Base-by-base conservation (phyloP, 2,113 vertebrate species). In the Garra rufa region DNA sequence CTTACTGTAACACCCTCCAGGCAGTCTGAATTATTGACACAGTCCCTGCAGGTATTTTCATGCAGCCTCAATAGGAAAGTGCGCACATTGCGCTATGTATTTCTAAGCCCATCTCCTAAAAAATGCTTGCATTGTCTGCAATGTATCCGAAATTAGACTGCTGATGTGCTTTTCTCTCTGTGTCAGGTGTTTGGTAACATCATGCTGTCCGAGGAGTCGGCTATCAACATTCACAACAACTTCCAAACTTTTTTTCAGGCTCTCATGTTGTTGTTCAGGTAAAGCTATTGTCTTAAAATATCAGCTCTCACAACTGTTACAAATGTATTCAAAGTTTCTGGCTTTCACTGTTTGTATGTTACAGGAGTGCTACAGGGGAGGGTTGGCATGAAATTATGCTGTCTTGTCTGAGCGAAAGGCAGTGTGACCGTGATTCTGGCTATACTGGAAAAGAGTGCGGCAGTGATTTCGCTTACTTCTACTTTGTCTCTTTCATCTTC, bases 321-420 rank as follows among this genome's bases (percentile, higher is more conserved):
- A 69, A 6, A 11, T 21, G 5, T 10, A 9, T 19, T 30, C 9
- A 69, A 38, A 21, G 44, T 77, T 30, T 63, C 24, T 55, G 21
- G 11, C 17, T 65, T 4, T 70, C 17, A 4, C 10, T 80, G 4
- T 79, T 55, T 83, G 4, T 86, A 14, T 80, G 73, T 82, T 41
- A 43, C 91, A 99, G 98, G 94, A 99, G 98, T 0, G 98, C 98
- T 59, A 99, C 98, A 0, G 98, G 98, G 3, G 98, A 99, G 89
- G 97, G 95, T n/a, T 99, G 98, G 98, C 98, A 99, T 0, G 98
- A 99, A 87, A 99, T 99, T 93, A 99, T 99, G 98, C 89, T 99
- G 81, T 91, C 96, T 0, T 99, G 98, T 84, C 92, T 99, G 76
- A 96, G 96, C 69, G 94, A 95, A 86, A 94, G 92, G 50, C 90